Base-by-base conservation (phyloP, 2,797 vertebrate genomes). In the Huso huso region DNA sequence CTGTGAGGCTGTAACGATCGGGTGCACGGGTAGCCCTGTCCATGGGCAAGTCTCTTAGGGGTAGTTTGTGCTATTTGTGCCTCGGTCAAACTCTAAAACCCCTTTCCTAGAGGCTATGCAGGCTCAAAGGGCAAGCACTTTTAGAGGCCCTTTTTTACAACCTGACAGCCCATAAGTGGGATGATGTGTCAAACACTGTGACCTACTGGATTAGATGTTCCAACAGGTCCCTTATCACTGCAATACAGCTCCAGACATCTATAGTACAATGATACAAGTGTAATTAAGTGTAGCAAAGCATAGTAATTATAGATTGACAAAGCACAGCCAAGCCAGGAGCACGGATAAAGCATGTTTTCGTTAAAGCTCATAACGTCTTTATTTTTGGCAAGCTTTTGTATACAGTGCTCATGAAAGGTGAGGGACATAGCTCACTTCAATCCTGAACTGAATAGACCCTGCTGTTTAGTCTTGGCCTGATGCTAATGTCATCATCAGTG, bases 151-250 rank as follows among this genome's bases (percentile, higher is more conserved):
- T 37, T 62, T 62, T 12, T 37, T 62, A 6, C 55, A 9, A 10
- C 18, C 18, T 62, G 10, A 12, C 58, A 12, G 10, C 8, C 8
- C 4, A 8, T 60, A 12, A 37, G 18, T 7, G 61, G 48, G 48
- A 10, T 62, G 8, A 62, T 62, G n/a, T 10, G 18, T 7, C 7
- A 15, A 9, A 9, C 61, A 12, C 0, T 7, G 15, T 62, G 61
- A 62, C 61, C 61, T 37, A n/a, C 23, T 9, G 61, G 15, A 10
- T 62, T 48, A 62, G 61, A 18, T 7, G 15, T 62, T 62, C 15
- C 9, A 9, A 62, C 61, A 62, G 48, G 61, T 62, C 61, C 48
- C 61, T 62, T 62, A 62, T 37, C 61, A 18, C 8, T 10, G 18
- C 9, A 13, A 6, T 10, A 11, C 55, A 58, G 55, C 13, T 13